phyloP scores from a whole-genome alignment of 2,888 invertebrate genomes.

The Archips crataeganus region DNA sequence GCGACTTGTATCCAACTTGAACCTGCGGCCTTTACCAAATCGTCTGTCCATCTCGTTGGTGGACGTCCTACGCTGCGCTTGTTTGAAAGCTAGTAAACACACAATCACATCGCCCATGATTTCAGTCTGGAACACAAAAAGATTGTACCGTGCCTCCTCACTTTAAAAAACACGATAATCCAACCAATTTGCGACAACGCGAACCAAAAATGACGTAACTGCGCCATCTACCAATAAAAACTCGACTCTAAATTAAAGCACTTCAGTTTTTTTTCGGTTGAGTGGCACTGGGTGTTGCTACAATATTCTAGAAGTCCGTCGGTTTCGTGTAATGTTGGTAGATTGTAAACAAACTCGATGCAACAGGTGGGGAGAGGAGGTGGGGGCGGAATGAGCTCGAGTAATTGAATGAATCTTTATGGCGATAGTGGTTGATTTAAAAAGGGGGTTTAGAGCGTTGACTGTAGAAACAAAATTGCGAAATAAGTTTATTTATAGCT shows the following conservation, averaged over 20 bases:
- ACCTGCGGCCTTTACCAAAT: too few species aligned
- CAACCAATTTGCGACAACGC: slow-evolving; percentile 13
- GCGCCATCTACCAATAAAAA: slow-evolving; percentile 21
- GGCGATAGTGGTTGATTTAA: not conserved
- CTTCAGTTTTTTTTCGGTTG: slow-evolving; percentile 43
- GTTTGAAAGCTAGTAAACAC: not conserved
- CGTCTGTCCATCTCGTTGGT: too few species aligned
- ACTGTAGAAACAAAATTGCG: too few species aligned
- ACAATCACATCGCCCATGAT: not conserved
- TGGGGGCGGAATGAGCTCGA: slow-evolving; percentile 44
- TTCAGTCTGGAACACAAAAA: not conserved
- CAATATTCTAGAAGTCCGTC: slow-evolving; percentile 60
- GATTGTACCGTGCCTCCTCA: slow-evolving; percentile 17
- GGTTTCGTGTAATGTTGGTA: slow-evolving; percentile 52
- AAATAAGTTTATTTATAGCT: too few species aligned
- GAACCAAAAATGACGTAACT: slow-evolving; percentile 12
- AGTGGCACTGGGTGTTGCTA: slow-evolving; percentile 12
- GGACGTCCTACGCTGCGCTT: too few species aligned
- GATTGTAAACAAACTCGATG: slow-evolving; percentile 69
- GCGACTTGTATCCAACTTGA: too few species aligned
- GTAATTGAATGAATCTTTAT: slow-evolving; percentile 13
- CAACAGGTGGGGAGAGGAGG: slow-evolving; percentile 60
- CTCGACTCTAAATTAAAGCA: not conserved
- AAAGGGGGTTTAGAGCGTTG: not conserved
- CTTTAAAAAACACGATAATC: slow-evolving; percentile 30